A percentile compares a stretch with the other conserved stretches of the same genome.
phyloP scores from a whole-genome alignment of 1,140 invertebrate species.

The Lasaia peninsularis region DNA sequence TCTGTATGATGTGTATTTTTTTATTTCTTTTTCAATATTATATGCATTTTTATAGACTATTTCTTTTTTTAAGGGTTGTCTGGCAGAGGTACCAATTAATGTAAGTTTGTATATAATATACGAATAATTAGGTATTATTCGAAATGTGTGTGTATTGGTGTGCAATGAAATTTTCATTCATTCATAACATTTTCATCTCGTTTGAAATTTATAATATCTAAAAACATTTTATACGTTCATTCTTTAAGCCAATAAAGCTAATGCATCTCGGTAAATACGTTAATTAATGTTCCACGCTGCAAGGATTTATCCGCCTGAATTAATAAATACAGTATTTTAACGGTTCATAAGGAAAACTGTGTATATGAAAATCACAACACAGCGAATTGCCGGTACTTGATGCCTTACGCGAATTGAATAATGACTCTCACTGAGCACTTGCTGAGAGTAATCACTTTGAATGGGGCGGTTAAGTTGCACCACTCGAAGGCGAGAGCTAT shows the following conservation, averaged over 20 bases:
- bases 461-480: not conserved
- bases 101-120: too few relatives aligned
- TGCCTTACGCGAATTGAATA: constrained; percentile 13
- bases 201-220: too few relatives aligned
- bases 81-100: too few relatives aligned
- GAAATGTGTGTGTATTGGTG: too few relatives aligned
- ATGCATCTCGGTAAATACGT: not conserved
- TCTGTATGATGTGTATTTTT: too few relatives aligned
- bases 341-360: not conserved
- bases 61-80: too few relatives aligned
- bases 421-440: constrained; percentile 7
- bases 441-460: constrained; percentile 12
- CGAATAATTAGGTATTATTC: too few relatives aligned
- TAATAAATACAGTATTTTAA: not conserved
- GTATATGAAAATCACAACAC: constrained; percentile 15
- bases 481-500: not conserved
- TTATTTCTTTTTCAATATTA: too few relatives aligned
- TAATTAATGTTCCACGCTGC: not conserved
- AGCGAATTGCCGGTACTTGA: constrained; percentile 19
- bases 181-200: too few relatives aligned
- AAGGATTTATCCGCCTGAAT: not conserved
- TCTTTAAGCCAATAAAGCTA: not conserved
- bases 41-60: too few relatives aligned
- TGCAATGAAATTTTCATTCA: too few relatives aligned
- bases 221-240: too few relatives aligned